Percentiles rank a stretch among this genome's conserved stretches.
Evolutionary conservation across 2,888 invertebrate genomes (phyloP).

Genomic region (Monoplex corrugatus): DNA sequence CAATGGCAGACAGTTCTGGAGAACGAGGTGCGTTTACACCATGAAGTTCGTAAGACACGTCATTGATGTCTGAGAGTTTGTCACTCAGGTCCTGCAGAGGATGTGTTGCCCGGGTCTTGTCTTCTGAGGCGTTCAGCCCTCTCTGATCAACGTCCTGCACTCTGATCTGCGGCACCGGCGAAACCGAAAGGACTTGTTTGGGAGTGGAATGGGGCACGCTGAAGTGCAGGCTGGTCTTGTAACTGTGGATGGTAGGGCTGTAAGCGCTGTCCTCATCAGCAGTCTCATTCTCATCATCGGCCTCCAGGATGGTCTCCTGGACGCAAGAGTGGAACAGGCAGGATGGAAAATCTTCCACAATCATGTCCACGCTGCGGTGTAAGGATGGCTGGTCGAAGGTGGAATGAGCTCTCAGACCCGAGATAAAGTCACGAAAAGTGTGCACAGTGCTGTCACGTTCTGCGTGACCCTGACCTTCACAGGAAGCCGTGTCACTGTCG

Average conservation of each 20-base stretch:
- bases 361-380: slow-evolving; percentile 25
- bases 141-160: neutral
- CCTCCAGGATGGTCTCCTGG: slow-evolving; percentile 44
- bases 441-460: neutral
- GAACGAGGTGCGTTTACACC: neutral
- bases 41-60: slow-evolving; percentile 27
- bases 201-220: slow-evolving; percentile 15
- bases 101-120: neutral
- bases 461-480: neutral
- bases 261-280: neutral
- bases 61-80: neutral
- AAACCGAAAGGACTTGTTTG: neutral
- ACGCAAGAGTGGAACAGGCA: neutral
- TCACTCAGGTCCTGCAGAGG: slow-evolving; percentile 27
- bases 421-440: slow-evolving; percentile 36
- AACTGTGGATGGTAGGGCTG: neutral
- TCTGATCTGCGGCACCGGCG: neutral
- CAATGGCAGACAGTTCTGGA: slow-evolving; percentile 23
- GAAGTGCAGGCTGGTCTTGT: slow-evolving; percentile 40
- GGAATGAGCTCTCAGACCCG: neutral
- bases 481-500: slow-evolving; percentile 18
- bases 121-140: neutral
- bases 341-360: neutral
- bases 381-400: slow-evolving; percentile 25
- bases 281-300: slow-evolving; percentile 26